phyloP scores from a whole-genome alignment of 2,113 vertebrate genomes.

The Pipra filicauda region DNA sequence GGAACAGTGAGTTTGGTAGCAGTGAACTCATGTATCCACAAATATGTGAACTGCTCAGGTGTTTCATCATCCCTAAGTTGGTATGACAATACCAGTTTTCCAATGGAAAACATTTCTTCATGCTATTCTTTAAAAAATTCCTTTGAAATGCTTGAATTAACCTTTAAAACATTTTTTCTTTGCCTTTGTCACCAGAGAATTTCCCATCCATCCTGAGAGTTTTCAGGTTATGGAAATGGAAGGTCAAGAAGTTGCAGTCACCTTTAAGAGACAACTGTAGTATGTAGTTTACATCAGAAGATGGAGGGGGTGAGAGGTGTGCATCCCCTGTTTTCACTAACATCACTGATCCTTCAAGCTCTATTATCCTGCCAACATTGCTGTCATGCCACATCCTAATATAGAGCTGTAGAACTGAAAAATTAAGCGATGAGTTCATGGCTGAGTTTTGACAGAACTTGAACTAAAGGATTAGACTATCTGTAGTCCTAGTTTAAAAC shows the following conservation, averaged over 20 bases:
- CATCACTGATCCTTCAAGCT: not conserved
- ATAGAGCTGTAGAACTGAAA: not conserved
- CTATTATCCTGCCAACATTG: not conserved
- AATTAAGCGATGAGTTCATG: not conserved
- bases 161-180: not conserved
- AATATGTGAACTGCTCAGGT: not conserved
- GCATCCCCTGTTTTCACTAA: not conserved
- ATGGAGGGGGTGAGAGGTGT: not conserved
- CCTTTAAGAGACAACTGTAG: not conserved
- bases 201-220: not conserved
- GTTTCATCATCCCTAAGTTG: not conserved
- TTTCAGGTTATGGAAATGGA: not conserved
- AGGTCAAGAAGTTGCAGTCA: not conserved
- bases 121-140: not conserved
- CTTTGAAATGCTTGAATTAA: not conserved
- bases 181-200: not conserved
- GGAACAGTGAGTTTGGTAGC: not conserved
- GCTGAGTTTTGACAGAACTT: not conserved
- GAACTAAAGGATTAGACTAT: not conserved
- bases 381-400: not conserved
- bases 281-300: not conserved
- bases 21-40: not conserved
- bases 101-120: not conserved
- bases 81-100: not conserved
- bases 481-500: not conserved